A percentile compares a stretch with the other conserved stretches of the same genome.
Evolutionary conservation across 2,113 vertebrate species (phyloP).

Genomic region (Ctenomys sociabilis): DNA sequence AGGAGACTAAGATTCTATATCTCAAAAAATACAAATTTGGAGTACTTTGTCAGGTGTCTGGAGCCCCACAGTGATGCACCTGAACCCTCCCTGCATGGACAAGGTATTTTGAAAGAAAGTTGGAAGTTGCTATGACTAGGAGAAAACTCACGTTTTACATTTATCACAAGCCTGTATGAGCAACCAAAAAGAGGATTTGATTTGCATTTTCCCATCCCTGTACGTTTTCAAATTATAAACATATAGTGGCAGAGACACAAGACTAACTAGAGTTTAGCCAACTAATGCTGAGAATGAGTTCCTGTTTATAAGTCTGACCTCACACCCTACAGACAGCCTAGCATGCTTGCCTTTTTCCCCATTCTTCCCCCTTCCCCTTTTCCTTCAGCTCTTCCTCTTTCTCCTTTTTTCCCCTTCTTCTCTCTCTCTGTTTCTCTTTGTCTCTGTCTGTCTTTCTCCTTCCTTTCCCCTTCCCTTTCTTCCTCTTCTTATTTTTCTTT

Average conservation of each 20-base stretch:
- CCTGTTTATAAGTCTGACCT: neutral
- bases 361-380: neutral
- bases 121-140: neutral
- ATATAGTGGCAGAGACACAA: neutral
- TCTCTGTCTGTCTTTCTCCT: neutral
- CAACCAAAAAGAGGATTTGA: neutral
- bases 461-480: neutral
- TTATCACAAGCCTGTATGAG: neutral
- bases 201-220: neutral
- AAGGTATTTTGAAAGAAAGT: neutral
- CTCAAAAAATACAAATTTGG: neutral
- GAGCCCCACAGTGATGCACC: neutral
- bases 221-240: neutral
- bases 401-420: too few relatives aligned
- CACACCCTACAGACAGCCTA: neutral
- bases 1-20: neutral
- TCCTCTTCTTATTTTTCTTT: neutral
- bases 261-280: neutral
- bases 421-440: neutral
- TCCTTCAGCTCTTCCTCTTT: neutral
- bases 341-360: neutral
- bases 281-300: neutral
- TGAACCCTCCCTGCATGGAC: neutral
- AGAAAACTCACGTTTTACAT: neutral
- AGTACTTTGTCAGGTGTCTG: neutral